Percentiles rank a stretch among this genome's conserved stretches.
phyloP scores from a whole-genome alignment of 2,113 vertebrate genomes.

The Phodopus roborovskii region DNA sequence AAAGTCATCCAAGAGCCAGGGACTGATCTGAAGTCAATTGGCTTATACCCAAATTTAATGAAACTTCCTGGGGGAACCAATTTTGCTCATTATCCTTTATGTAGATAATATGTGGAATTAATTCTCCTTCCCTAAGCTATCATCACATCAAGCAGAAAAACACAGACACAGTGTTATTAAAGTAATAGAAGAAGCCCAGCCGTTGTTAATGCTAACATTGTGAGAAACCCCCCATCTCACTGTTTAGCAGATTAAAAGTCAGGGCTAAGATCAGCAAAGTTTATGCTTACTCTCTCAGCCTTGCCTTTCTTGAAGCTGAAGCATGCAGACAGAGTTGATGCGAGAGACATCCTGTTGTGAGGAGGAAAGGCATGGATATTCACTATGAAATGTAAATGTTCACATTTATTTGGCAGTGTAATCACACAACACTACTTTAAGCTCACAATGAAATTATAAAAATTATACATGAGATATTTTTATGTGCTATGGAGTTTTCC shows the following conservation, averaged over 20 bases:
- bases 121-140: slow-evolving; percentile 86
- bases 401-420: slow-evolving; percentile 48
- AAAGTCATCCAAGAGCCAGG: slow-evolving; percentile 80
- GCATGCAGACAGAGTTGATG: background rate
- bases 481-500: slow-evolving; percentile 7
- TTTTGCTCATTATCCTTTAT: slow-evolving; percentile 86
- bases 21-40: slow-evolving; percentile 82
- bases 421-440: slow-evolving; percentile 50
- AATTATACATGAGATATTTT: slow-evolving; percentile 48
- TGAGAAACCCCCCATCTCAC: slow-evolving; percentile 78
- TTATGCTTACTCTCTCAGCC: slow-evolving; percentile 38
- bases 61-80: slow-evolving; percentile 85
- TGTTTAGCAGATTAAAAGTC: slow-evolving; percentile 73
- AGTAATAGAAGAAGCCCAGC: slow-evolving; percentile 84
- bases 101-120: slow-evolving; percentile 86
- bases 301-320: background rate
- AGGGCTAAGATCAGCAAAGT: slow-evolving; percentile 69
- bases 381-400: slow-evolving; percentile 24
- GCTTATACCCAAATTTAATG: slow-evolving; percentile 85
- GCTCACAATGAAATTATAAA: slow-evolving; percentile 62
- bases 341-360: background rate
- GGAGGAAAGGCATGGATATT: background rate
- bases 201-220: slow-evolving; percentile 82
- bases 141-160: slow-evolving; percentile 84
- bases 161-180: slow-evolving; percentile 87